Percentiles rank a stretch among this genome's conserved stretches.
Evolutionary conservation across 2,113 vertebrate species (phyloP).

Genomic region (Rhinoptilus africanus): DNA sequence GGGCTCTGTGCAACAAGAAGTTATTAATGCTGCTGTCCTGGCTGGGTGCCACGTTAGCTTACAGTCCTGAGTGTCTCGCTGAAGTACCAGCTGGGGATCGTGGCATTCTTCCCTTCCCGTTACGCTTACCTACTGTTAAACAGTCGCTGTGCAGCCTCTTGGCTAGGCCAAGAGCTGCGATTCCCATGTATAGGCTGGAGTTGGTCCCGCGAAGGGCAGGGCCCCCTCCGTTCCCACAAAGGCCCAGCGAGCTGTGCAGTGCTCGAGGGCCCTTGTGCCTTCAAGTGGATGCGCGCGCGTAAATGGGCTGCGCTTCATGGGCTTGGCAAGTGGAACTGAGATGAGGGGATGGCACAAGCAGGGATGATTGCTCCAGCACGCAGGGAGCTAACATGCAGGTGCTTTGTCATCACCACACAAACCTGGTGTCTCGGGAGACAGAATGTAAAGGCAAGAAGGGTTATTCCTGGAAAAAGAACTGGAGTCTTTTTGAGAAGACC

Average conservation of each 20-base stretch:
- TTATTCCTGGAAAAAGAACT: neutral
- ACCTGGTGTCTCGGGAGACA: neutral
- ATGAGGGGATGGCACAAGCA: neutral
- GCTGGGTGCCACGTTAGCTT: constrained; percentile 28
- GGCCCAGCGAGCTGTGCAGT: neutral
- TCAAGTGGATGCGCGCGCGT: neutral
- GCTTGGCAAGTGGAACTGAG: neutral
- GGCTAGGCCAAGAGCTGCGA: neutral
- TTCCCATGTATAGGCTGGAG: neutral
- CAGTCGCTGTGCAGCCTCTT: neutral
- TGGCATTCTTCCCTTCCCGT: constrained; percentile 30
- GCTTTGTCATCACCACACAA: neutral
- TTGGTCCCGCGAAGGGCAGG: neutral
- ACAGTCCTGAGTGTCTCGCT: constrained; percentile 28
- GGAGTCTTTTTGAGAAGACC: neutral
- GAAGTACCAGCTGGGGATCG: constrained; percentile 49
- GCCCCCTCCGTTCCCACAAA: neutral
- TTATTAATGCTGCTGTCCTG: constrained; percentile 49
- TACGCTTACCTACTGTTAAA: constrained; percentile 13
- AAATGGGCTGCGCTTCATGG: neutral
- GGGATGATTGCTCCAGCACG: neutral
- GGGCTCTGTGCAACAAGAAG: constrained; percentile 20
- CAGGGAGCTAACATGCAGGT: neutral
- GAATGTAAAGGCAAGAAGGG: neutral
- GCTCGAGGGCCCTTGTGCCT: constrained; percentile 31